Conservation (phyloP, 2,888 invertebrate genomes). For the Sinohyriopsis cumingii region DNA sequence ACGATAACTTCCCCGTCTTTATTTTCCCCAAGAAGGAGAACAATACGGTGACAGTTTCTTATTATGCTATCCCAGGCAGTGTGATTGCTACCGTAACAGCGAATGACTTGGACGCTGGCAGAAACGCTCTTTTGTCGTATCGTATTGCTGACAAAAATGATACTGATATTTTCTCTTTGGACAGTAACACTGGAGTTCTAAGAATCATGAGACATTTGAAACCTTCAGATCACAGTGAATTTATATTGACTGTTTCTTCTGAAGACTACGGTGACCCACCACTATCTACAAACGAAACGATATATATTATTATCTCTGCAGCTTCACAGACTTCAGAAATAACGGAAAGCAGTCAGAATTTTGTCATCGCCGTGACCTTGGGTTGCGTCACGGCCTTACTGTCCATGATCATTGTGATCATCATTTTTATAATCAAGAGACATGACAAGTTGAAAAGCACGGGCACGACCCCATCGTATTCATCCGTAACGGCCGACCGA, state of each 20-base stretch:
- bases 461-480: too few species aligned
- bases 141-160: slow-evolving; percentile 23
- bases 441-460: slow-evolving; percentile 15
- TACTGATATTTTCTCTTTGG: slow-evolving; percentile 26
- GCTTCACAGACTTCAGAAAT: slow-evolving; percentile 5
- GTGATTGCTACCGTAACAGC: slow-evolving; percentile 39
- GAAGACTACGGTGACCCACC: slow-evolving; percentile 24
- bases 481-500: too few species aligned
- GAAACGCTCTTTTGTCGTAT: slow-evolving; percentile 37
- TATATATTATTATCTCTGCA: slow-evolving; percentile 22
- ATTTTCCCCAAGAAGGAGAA: slow-evolving; percentile 46
- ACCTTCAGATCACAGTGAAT: slow-evolving; percentile 18
- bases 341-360: slow-evolving; percentile 21
- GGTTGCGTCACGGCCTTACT: slow-evolving; percentile 35
- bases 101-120: slow-evolving; percentile 41
- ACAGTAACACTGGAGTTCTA: slow-evolving; percentile 27
- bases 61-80: slow-evolving; percentile 38
- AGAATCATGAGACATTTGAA: slow-evolving; percentile 17
- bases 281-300: slow-evolving; percentile 11
- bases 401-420: slow-evolving; percentile 34
- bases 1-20: slow-evolving; percentile 54
- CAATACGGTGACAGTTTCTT: slow-evolving; percentile 43
- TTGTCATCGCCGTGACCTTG: slow-evolving; percentile 32
- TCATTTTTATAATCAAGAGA: slow-evolving; percentile 30
- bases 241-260: slow-evolving; percentile 17